These are phyloP conservation scores for Grallaria varia DNA, from an alignment of 2,113 vertebrate species.

Conservation along the genomic window DNA sequence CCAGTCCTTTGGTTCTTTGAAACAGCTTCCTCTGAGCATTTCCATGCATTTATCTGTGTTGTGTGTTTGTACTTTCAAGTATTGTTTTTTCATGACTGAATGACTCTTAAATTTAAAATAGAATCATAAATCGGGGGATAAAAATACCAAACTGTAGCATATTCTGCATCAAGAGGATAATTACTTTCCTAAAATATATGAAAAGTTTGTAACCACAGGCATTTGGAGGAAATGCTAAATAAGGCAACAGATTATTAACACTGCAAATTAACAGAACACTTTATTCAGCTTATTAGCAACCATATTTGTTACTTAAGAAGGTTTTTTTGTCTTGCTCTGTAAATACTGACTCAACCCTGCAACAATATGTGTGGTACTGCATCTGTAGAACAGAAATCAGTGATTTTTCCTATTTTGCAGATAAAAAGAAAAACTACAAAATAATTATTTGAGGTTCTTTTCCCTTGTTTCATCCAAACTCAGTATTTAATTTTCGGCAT, in stretches of 20 bases:
- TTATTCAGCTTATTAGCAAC: background rate
- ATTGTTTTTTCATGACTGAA: background rate
- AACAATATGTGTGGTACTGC: background rate
- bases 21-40: background rate
- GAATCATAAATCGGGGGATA: background rate
- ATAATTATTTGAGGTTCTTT: background rate
- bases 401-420: background rate
- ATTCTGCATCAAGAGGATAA: background rate
- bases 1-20: background rate
- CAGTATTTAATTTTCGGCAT: background rate
- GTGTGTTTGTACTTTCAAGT: background rate
- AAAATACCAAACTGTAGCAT: background rate
- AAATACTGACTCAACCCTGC: background rate
- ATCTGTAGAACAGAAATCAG: background rate
- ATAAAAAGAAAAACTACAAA: background rate
- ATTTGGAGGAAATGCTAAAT: background rate
- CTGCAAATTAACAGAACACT: background rate
- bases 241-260: background rate
- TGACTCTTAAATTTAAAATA: constrained; percentile 29
- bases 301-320: background rate
- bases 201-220: background rate
- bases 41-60: background rate
- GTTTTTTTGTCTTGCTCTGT: background rate
- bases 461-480: background rate
- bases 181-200: background rate